A percentile compares a stretch with the other conserved stretches of the same genome.
These are phyloP conservation scores for Allolobophora icterica DNA, from an alignment of 2,888 invertebrate genomes.

Conservation along the genomic window DNA sequence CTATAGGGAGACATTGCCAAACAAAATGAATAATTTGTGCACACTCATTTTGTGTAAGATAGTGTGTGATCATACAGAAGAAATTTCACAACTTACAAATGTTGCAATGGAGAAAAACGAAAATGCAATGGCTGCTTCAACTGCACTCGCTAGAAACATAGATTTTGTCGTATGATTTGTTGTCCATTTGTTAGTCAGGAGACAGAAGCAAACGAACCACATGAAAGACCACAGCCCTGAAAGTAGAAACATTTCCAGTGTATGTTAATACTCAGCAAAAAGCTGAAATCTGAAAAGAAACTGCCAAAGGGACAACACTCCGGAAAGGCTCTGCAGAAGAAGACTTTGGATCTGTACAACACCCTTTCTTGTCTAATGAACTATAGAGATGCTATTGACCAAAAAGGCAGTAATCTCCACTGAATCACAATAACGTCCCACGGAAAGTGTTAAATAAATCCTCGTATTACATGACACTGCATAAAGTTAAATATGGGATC, in stretches of 20 bases:
- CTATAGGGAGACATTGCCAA: no score
- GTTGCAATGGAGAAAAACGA: slow-evolving; percentile 93
- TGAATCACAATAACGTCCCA: neutral
- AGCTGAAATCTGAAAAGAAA: neutral
- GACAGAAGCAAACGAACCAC: slow-evolving; percentile 94
- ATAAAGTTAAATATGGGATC: neutral
- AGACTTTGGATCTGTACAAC: neutral
- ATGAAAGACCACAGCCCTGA: slow-evolving; percentile 91
- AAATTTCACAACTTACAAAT: slow-evolving; percentile 77
- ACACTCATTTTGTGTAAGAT: neutral
- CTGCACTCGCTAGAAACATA: slow-evolving; percentile 79
- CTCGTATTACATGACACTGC: neutral
- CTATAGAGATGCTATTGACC: no score
- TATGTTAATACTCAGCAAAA: neutral
- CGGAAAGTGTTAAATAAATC: neutral
- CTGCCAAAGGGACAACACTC: neutral
- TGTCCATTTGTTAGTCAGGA: slow-evolving; percentile 90
- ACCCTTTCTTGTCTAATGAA: neutral
- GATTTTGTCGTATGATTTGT: slow-evolving; percentile 67
- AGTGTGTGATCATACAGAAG: neutral
- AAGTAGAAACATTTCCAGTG: slow-evolving; percentile 55
- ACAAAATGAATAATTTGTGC: neutral
- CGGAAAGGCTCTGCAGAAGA: neutral
- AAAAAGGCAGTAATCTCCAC: neutral
- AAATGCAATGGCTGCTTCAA: slow-evolving; percentile 93